These are phyloP conservation scores for Yasuhikotakia modesta DNA, from an alignment of 2,797 vertebrate species.

Conservation along the genomic window DNA sequence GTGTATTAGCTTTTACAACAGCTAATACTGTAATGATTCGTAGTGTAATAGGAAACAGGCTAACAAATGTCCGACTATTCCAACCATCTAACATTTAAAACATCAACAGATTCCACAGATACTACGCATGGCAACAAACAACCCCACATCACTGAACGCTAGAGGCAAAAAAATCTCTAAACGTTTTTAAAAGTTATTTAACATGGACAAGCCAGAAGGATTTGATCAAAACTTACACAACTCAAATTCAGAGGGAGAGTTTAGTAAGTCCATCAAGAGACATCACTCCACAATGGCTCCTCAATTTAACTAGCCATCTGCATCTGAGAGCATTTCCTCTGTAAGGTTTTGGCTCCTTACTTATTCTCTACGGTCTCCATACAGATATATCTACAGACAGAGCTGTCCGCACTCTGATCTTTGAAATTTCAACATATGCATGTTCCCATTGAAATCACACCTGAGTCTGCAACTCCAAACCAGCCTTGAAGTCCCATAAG, in stretches of 20 bases:
- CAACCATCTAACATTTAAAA: too few relatives aligned
- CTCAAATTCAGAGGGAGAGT: background rate
- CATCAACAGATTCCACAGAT: too few relatives aligned
- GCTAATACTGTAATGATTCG: too few relatives aligned
- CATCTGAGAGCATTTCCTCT: background rate
- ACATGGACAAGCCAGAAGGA: too few relatives aligned
- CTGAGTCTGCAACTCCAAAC: slow-evolving; percentile 7
- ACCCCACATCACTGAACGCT: too few relatives aligned
- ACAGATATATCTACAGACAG: background rate
- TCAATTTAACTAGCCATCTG: slow-evolving; percentile 7
- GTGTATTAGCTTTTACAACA: background rate
- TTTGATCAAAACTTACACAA: background rate
- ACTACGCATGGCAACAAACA: too few relatives aligned
- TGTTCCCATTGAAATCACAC: slow-evolving; percentile 1
- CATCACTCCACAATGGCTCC: background rate
- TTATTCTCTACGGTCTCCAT: background rate
- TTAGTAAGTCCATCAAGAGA: background rate
- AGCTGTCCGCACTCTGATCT: background rate
- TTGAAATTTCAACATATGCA: background rate
- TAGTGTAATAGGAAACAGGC: background rate
- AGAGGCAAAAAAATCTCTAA: too few relatives aligned
- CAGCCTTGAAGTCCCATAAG: background rate
- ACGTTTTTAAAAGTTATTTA: too few relatives aligned
- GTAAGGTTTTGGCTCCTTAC: slow-evolving; percentile 6
- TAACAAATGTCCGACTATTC: background rate